phyloP scores from a whole-genome alignment of 1,140 invertebrate species.

The Drosophila triauraria region DNA sequence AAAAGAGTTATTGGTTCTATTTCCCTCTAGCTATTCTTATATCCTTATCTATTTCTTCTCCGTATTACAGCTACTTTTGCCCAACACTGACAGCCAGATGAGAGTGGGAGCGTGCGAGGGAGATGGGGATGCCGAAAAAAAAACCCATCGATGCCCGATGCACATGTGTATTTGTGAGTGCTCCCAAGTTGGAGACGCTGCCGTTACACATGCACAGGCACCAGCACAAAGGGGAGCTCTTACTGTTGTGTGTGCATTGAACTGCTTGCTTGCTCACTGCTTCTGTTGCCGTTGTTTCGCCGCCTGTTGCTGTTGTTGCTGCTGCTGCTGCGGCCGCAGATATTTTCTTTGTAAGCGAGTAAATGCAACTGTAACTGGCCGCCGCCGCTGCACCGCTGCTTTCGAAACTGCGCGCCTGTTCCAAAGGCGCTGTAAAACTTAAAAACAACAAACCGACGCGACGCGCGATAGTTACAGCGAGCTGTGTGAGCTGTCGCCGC shows the following conservation, averaged over 20 bases:
- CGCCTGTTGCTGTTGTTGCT: conserved; percentile 31
- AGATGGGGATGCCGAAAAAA: conserved; percentile 18
- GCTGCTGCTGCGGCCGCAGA: conserved; percentile 31
- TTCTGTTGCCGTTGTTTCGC: conserved; percentile 51
- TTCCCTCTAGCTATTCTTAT: not conserved
- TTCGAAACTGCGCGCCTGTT: conserved; percentile 71
- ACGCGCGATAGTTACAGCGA: conserved; percentile 65
- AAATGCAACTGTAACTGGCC: conserved; percentile 61
- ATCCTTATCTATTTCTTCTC: not conserved
- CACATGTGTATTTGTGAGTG: conserved; percentile 42
- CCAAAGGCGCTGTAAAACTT: conserved; percentile 82
- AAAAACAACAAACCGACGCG: conserved; percentile 81
- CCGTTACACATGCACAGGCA: conserved; percentile 59
- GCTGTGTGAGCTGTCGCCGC: conserved; percentile 18
- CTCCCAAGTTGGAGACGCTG: conserved; percentile 58
- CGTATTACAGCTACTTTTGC: not conserved
- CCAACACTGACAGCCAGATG: conserved; percentile 10
- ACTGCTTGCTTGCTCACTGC: conserved; percentile 63
- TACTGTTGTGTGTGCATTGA: conserved; percentile 59
- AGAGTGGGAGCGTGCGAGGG: conserved; percentile 4
- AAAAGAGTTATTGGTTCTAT: no score
- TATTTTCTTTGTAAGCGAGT: conserved; percentile 70
- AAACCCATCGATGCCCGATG: conserved; percentile 24
- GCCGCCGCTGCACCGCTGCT: conserved; percentile 49
- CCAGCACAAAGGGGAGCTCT: conserved; percentile 27